Base-by-base conservation (phyloP, 2,888 invertebrate species). In the Morpho achilles region DNA sequence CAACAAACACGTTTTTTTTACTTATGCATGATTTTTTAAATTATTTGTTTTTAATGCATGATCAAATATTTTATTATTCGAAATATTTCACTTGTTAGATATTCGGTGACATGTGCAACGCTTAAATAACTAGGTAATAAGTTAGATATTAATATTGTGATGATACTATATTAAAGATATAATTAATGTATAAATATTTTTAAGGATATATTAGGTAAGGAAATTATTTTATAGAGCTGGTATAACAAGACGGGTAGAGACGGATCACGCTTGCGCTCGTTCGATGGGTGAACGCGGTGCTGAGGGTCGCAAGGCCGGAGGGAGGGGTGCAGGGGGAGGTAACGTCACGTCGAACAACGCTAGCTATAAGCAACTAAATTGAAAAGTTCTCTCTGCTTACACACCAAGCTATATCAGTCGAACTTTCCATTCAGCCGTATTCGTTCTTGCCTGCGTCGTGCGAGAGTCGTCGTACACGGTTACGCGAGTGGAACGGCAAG, bases 301-400 rank as follows among this genome's bases (percentile, higher is more conserved):
- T 80, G 83, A 76, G 84, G 82, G 82, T 77, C 79, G 85, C 89
- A 88, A 87, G 88, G 87, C 84, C 85, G 83, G 81, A 76, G 81
- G 70, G 85, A 75, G 77, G 82, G 63, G 76, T 40, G 79, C 73
- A 79, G 82, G 80, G 83, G 69, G 80, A 70, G 80, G 80, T 77
- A 77, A 87, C 84, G 85, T 88, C 87, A 88, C 80, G 82, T 84
- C 86, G 87, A 87, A 88, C 86, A 86, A 87, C 87, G 84, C 82
- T 84, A 77, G 71, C 73, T 65, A 73, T 76, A 88, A 69, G 62
- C 85, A 72, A 68, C 82, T 67, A 80, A 84, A 76, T 86, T 76
- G 64, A 79, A 71, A 72, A 80, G 79, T 58, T 64, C 64, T 60
- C 65, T 56, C 48, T 55, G 52, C 55, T 53, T 63, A 67, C 68